Base-by-base conservation (phyloP, 2,113 vertebrate genomes). In the Pachypanchax playfairii region DNA sequence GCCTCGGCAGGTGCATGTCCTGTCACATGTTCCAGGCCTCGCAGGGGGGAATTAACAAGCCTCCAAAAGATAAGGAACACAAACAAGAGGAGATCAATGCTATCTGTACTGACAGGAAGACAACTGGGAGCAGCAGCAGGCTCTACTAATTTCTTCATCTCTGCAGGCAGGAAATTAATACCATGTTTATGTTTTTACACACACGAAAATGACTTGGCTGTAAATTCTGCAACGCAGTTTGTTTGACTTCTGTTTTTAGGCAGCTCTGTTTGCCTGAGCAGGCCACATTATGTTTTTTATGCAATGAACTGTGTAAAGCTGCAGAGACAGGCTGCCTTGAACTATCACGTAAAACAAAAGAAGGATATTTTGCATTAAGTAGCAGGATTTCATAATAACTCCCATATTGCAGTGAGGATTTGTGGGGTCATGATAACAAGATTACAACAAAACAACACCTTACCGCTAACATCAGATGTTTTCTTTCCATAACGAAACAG, bases 21-120 rank as follows among this genome's bases (percentile, higher is more conserved):
- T 60, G 77, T 43, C 56, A 62, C 36, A 15, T 54, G 42, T 2
- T 42, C 26, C 3, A 36, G 35, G 13, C 15, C 42, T 31, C 12
- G 8, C 2, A 36, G 13, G 67, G 56, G 38, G 36, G n/a, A 17
- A 42, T 21, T 36, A 76, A 42, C 21, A 63, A 74, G 62, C 73
- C 51, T 14, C 26, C 44, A 21, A 75, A 61, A 80, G 84, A 79
- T 76, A 84, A 80, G 60, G 71, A 83, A 25, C 73, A 79, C 22
- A 89, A 69, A 73, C 81, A 85, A 47, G 77, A 72, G 10, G 75
- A 78, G 55, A 74, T 62, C 68, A 88, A 90, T 46, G 36, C 82
- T 65, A 72, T 86, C 77, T 88, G 64, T 88, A 28, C 26, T 18
- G 54, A 65, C 60, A 69, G 71, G 56, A 60, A 56, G 20, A 52